Evolutionary conservation across 2,888 invertebrate species (phyloP).

Genomic region (Netelia inedita): DNA sequence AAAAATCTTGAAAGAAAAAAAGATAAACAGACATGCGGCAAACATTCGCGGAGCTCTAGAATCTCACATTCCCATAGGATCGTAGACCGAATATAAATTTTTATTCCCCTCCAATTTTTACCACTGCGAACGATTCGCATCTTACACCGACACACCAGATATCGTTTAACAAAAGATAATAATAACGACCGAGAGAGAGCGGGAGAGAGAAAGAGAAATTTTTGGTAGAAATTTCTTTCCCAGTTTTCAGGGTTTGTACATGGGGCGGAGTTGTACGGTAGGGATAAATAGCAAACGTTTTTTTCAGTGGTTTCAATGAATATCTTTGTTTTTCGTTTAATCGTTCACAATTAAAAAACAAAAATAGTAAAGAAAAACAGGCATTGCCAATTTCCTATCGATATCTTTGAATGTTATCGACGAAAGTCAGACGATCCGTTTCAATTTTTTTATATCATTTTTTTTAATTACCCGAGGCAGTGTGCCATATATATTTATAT

Average conservation of each 20-base stretch:
- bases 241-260: slow-evolving; percentile 61
- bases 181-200: slow-evolving; percentile 5
- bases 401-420: slow-evolving; percentile 42
- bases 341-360: slow-evolving; percentile 27
- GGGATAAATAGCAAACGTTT: slow-evolving; percentile 56
- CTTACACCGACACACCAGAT: slow-evolving; percentile 44
- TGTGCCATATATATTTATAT: slow-evolving; percentile 37
- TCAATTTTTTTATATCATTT: slow-evolving; percentile 35
- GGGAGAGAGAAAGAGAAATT: slow-evolving; percentile 20
- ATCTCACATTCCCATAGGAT: slow-evolving; percentile 41
- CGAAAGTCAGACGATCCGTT: slow-evolving; percentile 31
- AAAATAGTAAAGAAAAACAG: slow-evolving; percentile 19
- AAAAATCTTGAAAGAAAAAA: neutral
- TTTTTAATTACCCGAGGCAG: slow-evolving; percentile 40
- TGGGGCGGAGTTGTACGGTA: slow-evolving; percentile 57
- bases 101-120: neutral
- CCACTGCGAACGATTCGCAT: neutral
- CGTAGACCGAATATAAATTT: slow-evolving; percentile 7
- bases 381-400: slow-evolving; percentile 49
- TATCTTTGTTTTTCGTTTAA: slow-evolving; percentile 10
- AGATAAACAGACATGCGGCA: slow-evolving; percentile 82
- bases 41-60: slow-evolving; percentile 81
- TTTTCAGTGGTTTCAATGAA: slow-evolving; percentile 48
- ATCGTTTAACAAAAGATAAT: slow-evolving; percentile 22
- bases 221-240: slow-evolving; percentile 48